Conservation (phyloP, 2,888 invertebrate species). For the Cordylochernes scorpioides region DNA sequence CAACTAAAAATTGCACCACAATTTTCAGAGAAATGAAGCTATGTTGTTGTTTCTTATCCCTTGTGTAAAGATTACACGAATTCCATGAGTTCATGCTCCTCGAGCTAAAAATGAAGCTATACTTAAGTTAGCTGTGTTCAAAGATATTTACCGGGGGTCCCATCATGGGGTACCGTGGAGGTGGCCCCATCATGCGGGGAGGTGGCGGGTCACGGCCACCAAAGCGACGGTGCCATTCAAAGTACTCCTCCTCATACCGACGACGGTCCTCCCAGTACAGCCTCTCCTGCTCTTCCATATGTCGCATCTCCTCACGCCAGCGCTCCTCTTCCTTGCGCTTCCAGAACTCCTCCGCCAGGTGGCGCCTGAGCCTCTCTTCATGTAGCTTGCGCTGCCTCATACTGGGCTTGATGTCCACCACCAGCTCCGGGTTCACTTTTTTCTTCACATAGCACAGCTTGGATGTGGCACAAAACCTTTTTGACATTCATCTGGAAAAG, state of each 20-base stretch:
- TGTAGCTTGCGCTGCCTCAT: conserved; percentile 40
- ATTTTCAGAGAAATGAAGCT: too few species aligned
- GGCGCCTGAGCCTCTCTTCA: conserved; percentile 48
- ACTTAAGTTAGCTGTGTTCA: too few species aligned
- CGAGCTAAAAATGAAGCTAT: too few species aligned
- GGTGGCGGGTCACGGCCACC: conserved; percentile 10
- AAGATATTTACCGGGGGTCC: conserved; percentile 8
- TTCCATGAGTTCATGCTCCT: too few species aligned
- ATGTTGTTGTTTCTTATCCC: too few species aligned
- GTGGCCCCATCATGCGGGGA: conserved; percentile 19
- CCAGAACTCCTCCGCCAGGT: conserved; percentile 31
- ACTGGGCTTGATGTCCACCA: conserved; percentile 84
- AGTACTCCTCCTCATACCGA: conserved; percentile 43
- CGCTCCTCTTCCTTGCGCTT: conserved; percentile 32
- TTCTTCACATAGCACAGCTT: too few species aligned
- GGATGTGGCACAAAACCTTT: too few species aligned
- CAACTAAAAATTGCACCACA: too few species aligned
- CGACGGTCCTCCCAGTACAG: conserved; percentile 65
- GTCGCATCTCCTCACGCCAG: conserved; percentile 24
- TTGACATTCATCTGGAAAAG: too few species aligned
- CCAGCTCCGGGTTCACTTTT: conserved; percentile 56
- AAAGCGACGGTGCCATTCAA: conserved; percentile 17
- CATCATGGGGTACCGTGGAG: conserved; percentile 5
- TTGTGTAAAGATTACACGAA: too few species aligned
- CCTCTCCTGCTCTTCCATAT: conserved; percentile 49